A percentile compares a stretch with the other conserved stretches of the same genome.
Evolutionary conservation across 2,797 vertebrate species (phyloP).

Genomic region (Melanotaenia parkinsoni): DNA sequence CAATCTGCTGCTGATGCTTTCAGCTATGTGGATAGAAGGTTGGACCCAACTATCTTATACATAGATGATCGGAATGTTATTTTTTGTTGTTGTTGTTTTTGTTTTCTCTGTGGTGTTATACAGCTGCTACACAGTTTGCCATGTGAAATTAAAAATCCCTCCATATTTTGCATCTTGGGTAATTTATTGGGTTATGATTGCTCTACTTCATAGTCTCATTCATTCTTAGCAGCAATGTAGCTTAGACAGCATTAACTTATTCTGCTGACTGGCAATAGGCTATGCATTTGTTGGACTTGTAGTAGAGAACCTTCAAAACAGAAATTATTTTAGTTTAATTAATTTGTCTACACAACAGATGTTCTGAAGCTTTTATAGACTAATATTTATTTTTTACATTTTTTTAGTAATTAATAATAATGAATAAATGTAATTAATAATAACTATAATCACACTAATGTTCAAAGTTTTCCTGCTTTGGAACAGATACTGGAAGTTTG

Average conservation of each 20-base stretch:
- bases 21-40: too few species aligned
- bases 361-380: neutral
- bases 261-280: too few species aligned
- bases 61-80: too few species aligned
- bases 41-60: too few species aligned
- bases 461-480: neutral
- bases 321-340: neutral
- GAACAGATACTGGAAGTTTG: neutral
- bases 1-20: too few species aligned
- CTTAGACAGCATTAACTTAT: neutral
- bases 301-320: too few species aligned
- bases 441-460: too few species aligned
- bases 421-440: too few species aligned
- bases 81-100: too few species aligned
- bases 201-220: neutral
- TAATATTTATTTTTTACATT: neutral
- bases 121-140: neutral
- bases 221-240: neutral
- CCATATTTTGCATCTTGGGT: neutral
- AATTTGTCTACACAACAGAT: neutral
- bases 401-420: too few species aligned
- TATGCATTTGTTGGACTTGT: too few species aligned
- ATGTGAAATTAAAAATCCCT: neutral
- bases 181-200: neutral
- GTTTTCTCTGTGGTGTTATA: too few species aligned